A percentile compares a stretch with the other conserved stretches of the same genome.
Conservation (phyloP, 1,140 invertebrate species). For the Scylla paramamosain region DNA sequence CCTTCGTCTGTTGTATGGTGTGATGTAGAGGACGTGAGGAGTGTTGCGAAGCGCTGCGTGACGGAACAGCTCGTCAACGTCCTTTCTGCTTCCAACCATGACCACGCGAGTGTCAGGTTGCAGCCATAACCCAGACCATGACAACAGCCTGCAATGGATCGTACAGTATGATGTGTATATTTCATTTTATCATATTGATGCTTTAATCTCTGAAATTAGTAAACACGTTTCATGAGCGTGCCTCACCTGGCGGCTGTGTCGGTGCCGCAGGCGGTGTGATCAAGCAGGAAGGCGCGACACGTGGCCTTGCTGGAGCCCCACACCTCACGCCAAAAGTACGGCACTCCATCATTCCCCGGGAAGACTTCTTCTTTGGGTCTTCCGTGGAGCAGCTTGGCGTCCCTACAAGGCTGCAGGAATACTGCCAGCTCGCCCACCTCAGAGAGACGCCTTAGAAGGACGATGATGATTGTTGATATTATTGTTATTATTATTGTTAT, state of each 20-base stretch:
- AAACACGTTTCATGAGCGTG: too few species aligned
- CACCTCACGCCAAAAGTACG: not conserved
- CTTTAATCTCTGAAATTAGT: not conserved
- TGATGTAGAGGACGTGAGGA: not conserved
- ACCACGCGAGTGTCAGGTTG: not conserved
- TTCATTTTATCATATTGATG: not conserved
- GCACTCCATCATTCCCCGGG: not conserved
- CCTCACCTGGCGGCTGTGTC: not conserved
- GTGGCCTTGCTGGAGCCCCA: not conserved
- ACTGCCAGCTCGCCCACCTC: not conserved
- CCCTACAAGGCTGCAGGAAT: not conserved
- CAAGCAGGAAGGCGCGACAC: not conserved
- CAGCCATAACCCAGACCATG: not conserved
- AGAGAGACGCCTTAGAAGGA: not conserved
- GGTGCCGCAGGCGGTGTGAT: not conserved
- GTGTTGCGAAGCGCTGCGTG: not conserved
- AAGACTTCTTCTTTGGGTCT: not conserved
- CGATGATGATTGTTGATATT: too few species aligned
- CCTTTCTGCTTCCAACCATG: not conserved
- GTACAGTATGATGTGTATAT: too few species aligned
- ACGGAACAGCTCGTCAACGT: not conserved
- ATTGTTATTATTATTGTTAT: too few species aligned
- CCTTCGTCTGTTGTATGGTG: not conserved
- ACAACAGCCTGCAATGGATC: not conserved
- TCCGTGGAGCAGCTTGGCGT: not conserved